These are phyloP conservation scores for Drosophila simulans DNA, from an alignment of 1,140 invertebrate species.

Conservation along the genomic window DNA sequence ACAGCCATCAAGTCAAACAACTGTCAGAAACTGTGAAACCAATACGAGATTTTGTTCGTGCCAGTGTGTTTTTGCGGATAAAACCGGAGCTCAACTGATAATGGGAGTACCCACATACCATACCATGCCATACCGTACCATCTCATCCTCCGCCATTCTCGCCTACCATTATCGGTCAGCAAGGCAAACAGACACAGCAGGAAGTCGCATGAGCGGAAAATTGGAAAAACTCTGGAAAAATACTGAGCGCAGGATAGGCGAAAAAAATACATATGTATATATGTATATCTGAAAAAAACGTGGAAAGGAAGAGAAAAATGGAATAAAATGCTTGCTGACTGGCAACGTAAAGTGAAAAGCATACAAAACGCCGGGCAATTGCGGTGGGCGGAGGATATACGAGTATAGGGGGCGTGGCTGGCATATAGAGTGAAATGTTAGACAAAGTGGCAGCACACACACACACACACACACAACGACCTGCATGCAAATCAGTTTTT, in stretches of 20 bases:
- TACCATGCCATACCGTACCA: background rate
- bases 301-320: slow-evolving; percentile 32
- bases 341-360: slow-evolving; percentile 72
- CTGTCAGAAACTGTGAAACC: slow-evolving; percentile 63
- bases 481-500: slow-evolving; percentile 58
- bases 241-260: slow-evolving; percentile 29
- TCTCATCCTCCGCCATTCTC: background rate
- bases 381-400: slow-evolving; percentile 17
- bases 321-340: slow-evolving; percentile 57
- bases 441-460: slow-evolving; percentile 67
- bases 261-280: slow-evolving; percentile 1
- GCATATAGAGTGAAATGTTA: slow-evolving; percentile 72
- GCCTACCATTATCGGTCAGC: slow-evolving; percentile 58
- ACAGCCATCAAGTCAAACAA: slow-evolving; percentile 62
- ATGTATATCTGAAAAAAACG: background rate
- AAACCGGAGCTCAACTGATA: slow-evolving; percentile 51
- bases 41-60: slow-evolving; percentile 51
- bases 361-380: slow-evolving; percentile 71
- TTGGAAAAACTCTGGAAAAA: slow-evolving; percentile 74
- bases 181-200: slow-evolving; percentile 57
- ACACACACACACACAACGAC: slow-evolving; percentile 7
- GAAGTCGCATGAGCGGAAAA: slow-evolving; percentile 75
- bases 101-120: slow-evolving; percentile 26
- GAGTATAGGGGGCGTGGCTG: slow-evolving; percentile 23
- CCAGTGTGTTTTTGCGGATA: slow-evolving; percentile 13